Conservation (phyloP, 2,113 vertebrate genomes). For the Entelurus aequoreus region DNA sequence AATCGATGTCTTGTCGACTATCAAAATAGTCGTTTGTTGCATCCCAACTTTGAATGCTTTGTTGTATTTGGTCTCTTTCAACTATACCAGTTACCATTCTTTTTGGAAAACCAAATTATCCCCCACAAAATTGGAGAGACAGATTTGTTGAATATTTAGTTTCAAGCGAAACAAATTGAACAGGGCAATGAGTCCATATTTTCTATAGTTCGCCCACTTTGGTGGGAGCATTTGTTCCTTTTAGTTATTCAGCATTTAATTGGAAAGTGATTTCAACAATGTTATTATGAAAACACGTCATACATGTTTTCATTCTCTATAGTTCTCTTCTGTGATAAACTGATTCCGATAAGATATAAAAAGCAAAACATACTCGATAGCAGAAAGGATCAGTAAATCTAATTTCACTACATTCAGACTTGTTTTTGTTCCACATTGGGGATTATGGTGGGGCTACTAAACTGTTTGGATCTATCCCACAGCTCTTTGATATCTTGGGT, state of each 20-base stretch:
- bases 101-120: too few relatives aligned
- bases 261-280: not conserved
- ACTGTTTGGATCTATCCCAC: conserved; percentile 52
- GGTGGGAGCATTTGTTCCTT: not conserved
- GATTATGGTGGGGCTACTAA: conserved; percentile 50
- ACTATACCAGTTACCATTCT: too few relatives aligned
- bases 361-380: conserved; percentile 36
- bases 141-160: too few relatives aligned
- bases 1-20: too few relatives aligned
- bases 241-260: not conserved
- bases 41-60: too few relatives aligned
- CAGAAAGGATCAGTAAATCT: conserved; percentile 23
- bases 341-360: conserved; percentile 15
- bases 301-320: not conserved
- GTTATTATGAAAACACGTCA: too few relatives aligned
- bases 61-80: too few relatives aligned
- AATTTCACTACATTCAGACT: conserved; percentile 39
- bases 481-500: conserved; percentile 67
- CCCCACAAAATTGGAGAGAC: too few relatives aligned
- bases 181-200: too few relatives aligned
- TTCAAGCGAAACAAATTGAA: too few relatives aligned
- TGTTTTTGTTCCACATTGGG: conserved; percentile 46
- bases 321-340: conserved; percentile 20
- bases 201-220: too few relatives aligned
- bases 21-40: too few relatives aligned